Conservation (phyloP, 2,797 vertebrate species). For the Peromyscus eremicus region DNA sequence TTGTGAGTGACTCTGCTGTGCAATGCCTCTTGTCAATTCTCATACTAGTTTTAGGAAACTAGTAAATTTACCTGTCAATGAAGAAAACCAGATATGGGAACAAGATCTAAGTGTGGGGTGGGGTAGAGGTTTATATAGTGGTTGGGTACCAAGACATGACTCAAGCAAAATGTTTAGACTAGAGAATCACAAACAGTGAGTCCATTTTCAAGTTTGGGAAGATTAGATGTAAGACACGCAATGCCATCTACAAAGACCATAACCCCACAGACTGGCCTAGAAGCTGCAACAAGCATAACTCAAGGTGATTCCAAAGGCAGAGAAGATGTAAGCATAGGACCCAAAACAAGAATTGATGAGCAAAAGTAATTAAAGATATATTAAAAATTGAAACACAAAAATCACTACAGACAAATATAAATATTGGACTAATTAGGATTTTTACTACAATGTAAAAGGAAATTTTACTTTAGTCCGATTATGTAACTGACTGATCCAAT, state of each 20-base stretch:
- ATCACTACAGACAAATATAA: background rate
- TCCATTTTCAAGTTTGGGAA: background rate
- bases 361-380: background rate
- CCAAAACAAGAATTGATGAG: background rate
- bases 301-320: background rate
- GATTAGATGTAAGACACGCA: background rate
- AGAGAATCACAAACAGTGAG: background rate
- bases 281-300: background rate
- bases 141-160: background rate
- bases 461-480: slow-evolving; percentile 15
- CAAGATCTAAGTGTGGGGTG: background rate
- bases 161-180: background rate
- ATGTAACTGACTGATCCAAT: slow-evolving; percentile 24
- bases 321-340: background rate
- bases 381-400: background rate
- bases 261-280: background rate
- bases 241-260: background rate
- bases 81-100: background rate
- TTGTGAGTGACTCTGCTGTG: background rate
- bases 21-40: background rate
- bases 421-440: background rate
- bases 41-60: background rate
- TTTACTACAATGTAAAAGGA: slow-evolving; percentile 8
- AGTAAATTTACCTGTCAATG: background rate
- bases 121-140: background rate